Conservation (phyloP, 1,140 invertebrate genomes). For the Acromyrmex charruanus region DNA sequence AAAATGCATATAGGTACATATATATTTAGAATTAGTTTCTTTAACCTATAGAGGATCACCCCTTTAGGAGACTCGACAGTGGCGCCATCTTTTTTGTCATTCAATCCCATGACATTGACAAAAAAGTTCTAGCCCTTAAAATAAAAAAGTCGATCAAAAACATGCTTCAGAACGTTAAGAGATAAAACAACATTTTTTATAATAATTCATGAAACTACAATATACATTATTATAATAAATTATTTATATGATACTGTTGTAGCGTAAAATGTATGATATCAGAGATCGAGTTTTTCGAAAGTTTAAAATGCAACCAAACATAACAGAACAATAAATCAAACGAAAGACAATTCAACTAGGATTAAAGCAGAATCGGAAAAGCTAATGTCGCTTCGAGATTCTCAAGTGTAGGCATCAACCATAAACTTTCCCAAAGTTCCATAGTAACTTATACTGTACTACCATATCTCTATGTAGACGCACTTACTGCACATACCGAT, state of each 20-base stretch:
- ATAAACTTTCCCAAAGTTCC: constrained; percentile 43
- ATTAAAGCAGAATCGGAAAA: constrained; percentile 34
- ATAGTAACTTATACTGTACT: constrained; percentile 23
- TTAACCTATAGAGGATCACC: no score
- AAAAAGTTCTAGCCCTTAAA: no score
- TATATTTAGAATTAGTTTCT: neutral
- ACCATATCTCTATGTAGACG: constrained; percentile 31
- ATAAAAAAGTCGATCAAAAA: no score
- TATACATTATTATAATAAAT: neutral
- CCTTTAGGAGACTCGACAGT: no score
- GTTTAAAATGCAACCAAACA: neutral
- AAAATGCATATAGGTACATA: neutral
- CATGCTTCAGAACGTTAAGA: no score
- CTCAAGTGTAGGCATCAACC: constrained; percentile 20
- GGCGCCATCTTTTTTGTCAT: no score
- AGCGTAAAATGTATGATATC: neutral
- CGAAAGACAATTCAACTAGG: neutral
- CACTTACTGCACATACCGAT: constrained; percentile 22
- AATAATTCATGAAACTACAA: neutral
- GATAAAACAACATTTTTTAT: neutral
- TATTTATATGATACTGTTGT: neutral
- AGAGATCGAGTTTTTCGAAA: neutral
- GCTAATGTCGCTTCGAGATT: constrained; percentile 35
- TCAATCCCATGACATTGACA: no score
- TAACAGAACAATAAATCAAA: neutral